Evolutionary conservation across 2,113 vertebrate species (phyloP).

Genomic region (Desmodus rotundus): DNA sequence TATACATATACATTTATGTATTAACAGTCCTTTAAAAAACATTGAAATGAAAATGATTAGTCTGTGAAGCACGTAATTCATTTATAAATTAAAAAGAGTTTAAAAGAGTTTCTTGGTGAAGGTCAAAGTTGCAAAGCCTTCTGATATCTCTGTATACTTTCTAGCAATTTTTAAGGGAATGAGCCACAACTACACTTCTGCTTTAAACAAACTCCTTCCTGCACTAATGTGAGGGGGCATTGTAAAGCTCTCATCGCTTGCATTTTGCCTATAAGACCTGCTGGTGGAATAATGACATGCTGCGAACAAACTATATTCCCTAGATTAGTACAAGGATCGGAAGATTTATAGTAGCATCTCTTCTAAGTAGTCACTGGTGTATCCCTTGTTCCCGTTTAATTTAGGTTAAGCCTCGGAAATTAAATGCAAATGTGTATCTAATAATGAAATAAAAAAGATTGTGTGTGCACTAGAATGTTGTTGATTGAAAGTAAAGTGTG

Average conservation of each 20-base stretch:
- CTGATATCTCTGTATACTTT: background rate
- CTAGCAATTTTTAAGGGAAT: background rate
- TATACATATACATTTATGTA: background rate
- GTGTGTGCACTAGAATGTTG: background rate
- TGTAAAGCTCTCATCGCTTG: background rate
- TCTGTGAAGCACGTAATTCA: background rate
- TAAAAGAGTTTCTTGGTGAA: background rate
- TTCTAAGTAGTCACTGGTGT: background rate
- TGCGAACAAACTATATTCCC: background rate
- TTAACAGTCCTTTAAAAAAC: background rate
- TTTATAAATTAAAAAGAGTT: background rate
- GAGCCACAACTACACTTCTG: background rate
- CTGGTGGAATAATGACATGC: background rate
- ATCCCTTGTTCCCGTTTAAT: slow-evolving; percentile 33
- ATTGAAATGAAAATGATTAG: background rate
- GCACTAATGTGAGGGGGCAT: background rate
- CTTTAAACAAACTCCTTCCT: background rate
- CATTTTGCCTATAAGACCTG: background rate
- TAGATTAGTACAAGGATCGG: background rate
- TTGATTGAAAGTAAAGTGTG: background rate
- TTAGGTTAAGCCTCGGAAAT: slow-evolving; percentile 30
- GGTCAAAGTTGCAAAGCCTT: background rate
- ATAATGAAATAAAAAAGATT: slow-evolving; percentile 19
- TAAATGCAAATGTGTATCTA: background rate
- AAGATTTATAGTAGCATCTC: background rate